Base-by-base conservation (phyloP, 2,797 vertebrate species). In the Amblyraja radiata region DNA sequence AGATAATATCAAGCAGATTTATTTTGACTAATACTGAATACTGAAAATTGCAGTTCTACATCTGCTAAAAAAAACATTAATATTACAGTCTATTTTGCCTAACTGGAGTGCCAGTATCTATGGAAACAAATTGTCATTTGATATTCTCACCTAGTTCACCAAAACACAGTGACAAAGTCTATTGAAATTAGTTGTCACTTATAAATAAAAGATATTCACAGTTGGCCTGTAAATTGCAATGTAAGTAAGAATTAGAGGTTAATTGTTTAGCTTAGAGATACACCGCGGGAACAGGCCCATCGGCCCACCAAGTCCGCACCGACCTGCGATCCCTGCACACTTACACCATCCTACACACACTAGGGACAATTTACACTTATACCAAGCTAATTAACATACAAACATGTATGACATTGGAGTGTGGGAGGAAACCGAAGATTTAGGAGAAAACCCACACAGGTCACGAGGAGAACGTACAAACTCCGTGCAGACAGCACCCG, bases 1-100 rank as follows among this genome's bases (percentile, higher is more conserved):
- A 74, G 71, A 74, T 91, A 9, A 88, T 32, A 74, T 74, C 68
- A 74, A 91, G 23, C 5, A 6, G 5, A 46, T 71, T 90, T 90
- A 73, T 90, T 90, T 71, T 73, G 23, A 36, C 73, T 39, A 90
- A 73, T 90, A 23, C 88, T 73, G 32, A 46, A 76, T 92, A 54
- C 88, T 73, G 32, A 46, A 76, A 74, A n/a, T 92, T 74, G 16
- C 71, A 14, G 13, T 39, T 58, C 32, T 39, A 18, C 32, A 90
- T 65, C 28, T 14, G 28, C 90, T 74, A 9, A 84, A 61, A n/a
- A 61, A 28, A 54, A 54, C 3, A 11, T 14, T 1, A 84, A 32
- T 90, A 71, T 90, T 68, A 61, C 36, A 88, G 21, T 83, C 58
- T 86, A 63, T 58, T 63, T 86, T 86, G 54, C 46, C 80, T 54